A percentile compares a stretch with the other conserved stretches of the same genome.
Conservation (phyloP, 2,888 invertebrate genomes). For the Plutella xylostella region DNA sequence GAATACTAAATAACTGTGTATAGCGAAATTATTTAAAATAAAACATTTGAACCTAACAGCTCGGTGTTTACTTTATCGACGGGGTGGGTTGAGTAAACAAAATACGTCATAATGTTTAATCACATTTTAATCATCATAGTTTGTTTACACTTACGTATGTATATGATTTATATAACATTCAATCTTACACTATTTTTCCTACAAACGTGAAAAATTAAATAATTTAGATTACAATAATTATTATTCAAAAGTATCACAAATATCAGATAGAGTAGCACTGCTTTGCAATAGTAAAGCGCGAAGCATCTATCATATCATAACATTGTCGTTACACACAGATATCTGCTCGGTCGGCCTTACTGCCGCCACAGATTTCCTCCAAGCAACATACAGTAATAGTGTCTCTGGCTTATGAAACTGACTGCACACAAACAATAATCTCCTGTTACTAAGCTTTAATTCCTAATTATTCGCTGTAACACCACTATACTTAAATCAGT, state of each 20-base stretch:
- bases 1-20: not conserved
- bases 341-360: conserved; percentile 2
- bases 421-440: no score
- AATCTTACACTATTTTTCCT: conserved; percentile 37
- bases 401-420: no score
- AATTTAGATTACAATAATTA: conserved; percentile 65
- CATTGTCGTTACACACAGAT: not conserved
- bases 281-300: conserved; percentile 41
- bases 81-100: no score
- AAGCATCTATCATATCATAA: conserved; percentile 45
- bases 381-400: not conserved
- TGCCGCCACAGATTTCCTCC: not conserved
- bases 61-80: no score
- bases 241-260: conserved; percentile 67
- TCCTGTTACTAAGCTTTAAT: no score
- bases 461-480: no score
- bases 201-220: conserved; percentile 69
- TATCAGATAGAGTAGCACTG: conserved; percentile 61
- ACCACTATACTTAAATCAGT: no score
- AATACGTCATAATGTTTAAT: conserved; percentile 34
- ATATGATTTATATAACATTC: conserved; percentile 49
- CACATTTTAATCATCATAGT: conserved; percentile 48
- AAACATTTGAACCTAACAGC: no score
- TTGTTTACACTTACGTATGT: conserved; percentile 38
- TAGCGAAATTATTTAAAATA: no score